Evolutionary conservation across 2,888 invertebrate species (phyloP).

Genomic region (Alcis repandata): DNA sequence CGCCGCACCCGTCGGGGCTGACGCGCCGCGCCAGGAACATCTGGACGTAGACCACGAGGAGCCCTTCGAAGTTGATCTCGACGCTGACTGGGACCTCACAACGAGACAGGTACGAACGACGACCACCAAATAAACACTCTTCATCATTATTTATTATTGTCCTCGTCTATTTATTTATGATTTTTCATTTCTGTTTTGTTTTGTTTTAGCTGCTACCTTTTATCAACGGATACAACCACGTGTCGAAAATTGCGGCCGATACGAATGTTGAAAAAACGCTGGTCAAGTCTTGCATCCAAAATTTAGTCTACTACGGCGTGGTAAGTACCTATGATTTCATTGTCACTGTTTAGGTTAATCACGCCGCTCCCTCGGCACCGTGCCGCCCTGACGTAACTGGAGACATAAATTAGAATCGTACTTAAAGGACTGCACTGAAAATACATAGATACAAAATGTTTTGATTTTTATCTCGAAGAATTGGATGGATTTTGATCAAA

Average conservation of each 20-base stretch:
- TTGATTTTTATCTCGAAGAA: too few species aligned
- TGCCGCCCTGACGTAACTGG: too few species aligned
- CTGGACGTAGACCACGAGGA: conserved; percentile 88
- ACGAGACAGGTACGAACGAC: conserved; percentile 94
- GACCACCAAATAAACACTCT: not conserved
- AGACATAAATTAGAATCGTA: too few species aligned
- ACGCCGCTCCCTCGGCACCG: too few species aligned
- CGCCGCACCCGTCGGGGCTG: conserved; percentile 56
- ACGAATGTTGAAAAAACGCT: conserved; percentile 97
- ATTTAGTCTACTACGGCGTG: conserved; percentile 92
- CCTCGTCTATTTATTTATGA: too few species aligned
- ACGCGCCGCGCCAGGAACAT: conserved; percentile 65
- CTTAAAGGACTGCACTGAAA: too few species aligned
- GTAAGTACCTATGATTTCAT: conserved; percentile 71
- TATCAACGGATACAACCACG: conserved; percentile 97
- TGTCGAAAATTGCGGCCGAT: conserved; percentile 95
- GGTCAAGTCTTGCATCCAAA: conserved; percentile 97
- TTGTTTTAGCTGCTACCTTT: conserved; percentile 91
- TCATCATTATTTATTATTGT: too few species aligned
- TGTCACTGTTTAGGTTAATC: too few species aligned
- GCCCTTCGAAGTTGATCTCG: conserved; percentile 74
- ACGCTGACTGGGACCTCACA: conserved; percentile 96
- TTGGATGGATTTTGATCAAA: too few species aligned
- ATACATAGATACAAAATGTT: too few species aligned
- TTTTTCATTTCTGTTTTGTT: not conserved